Conservation (phyloP, 2,113 vertebrate species). For the Microtus pennsylvanicus region DNA sequence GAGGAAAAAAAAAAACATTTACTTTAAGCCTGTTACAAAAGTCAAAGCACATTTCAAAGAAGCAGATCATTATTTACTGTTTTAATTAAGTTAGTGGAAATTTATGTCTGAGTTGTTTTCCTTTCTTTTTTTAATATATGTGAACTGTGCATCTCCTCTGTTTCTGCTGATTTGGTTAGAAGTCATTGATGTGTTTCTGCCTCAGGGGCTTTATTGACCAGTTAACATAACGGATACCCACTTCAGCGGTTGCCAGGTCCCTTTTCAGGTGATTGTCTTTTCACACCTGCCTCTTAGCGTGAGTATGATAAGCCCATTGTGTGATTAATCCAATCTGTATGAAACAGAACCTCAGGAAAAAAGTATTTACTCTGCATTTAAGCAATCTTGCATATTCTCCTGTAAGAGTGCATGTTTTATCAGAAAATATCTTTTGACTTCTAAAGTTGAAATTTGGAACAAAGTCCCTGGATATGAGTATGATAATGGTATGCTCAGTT, state of each 20-base stretch:
- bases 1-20: constrained; percentile 67
- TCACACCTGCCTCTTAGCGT: neutral
- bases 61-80: constrained; percentile 70
- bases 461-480: neutral
- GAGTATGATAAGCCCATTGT: neutral
- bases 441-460: neutral
- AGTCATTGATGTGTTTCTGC: constrained; percentile 68
- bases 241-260: neutral
- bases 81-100: constrained; percentile 62
- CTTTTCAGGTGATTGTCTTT: neutral
- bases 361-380: neutral
- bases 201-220: constrained; percentile 62
- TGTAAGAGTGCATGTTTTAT: neutral
- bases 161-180: constrained; percentile 70
- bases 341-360: neutral
- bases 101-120: constrained; percentile 48
- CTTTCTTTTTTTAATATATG: neutral
- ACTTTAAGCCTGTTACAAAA: constrained; percentile 64
- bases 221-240: constrained; percentile 24
- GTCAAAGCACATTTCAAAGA: constrained; percentile 37
- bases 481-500: neutral
- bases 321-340: constrained; percentile 1
- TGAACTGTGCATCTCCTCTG: constrained; percentile 66
- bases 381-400: neutral
- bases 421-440: neutral